Base-by-base conservation (phyloP, 35 echinoderm and acorn worm genomes). In the Eucidaris tribuloides region DNA sequence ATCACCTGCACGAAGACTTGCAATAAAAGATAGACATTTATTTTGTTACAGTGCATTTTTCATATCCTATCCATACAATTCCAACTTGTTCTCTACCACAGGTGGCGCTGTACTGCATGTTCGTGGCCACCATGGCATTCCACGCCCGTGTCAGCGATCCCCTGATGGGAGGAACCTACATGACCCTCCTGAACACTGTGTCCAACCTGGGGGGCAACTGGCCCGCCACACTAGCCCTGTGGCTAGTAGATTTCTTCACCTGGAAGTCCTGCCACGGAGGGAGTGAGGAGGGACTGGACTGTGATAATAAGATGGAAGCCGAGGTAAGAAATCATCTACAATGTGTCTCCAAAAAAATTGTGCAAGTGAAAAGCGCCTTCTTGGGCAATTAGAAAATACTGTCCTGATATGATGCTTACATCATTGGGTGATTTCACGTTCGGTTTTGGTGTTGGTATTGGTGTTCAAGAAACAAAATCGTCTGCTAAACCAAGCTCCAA, bases 161-260 rank as follows among this genome's bases (percentile, higher is more conserved):
- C 4, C 54, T 68, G 27, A 97, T 97, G 52, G 94, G 94, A 13
- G 94, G 94, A 60, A 97, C 94, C 23, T 97, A 97, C 56, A 93
- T 97, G 90, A 97, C 94, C 58, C 85, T 97, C 4, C 82, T 97
- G 1, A 97, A 97, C 86, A 97, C 94, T 19, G 85, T 97, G 15
- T 31, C 44, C 54, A 97, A 97, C 65, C 82, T 97, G 0, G 94
- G 94, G 49, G 94, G 94, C 19, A 97, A 97, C 83, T 97, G 94
- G 94, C 94, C 94, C 7, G 50, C 24, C 34, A 97, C 94, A 1
- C 28, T 93, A 33, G 86, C 86, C 14, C 79, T 97, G 1, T 97
- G 94, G 94, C 78, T 97, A 43, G 90, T 97, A 4, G 94, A 97
- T 82, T 42, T 19, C 19, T 79, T 97, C 3, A 89, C 90, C 22